A percentile compares a stretch with the other conserved stretches of the same genome.
These are phyloP conservation scores for Stegodyphus mimosarum DNA, from an alignment of 1,140 invertebrate species.

Conservation along the genomic window DNA sequence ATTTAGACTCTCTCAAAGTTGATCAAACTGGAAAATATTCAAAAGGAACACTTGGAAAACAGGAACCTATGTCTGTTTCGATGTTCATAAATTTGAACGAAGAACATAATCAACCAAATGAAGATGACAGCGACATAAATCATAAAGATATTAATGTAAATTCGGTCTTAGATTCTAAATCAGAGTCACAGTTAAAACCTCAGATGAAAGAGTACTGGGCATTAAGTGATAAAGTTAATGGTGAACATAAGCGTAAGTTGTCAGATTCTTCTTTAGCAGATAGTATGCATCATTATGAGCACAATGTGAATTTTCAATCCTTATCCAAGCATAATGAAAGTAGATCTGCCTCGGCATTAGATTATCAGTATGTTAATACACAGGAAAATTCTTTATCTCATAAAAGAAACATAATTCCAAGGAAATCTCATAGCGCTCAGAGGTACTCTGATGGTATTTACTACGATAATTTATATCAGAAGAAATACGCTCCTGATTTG, in stretches of 20 bases:
- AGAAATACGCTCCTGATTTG: not conserved
- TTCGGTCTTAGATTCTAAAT: not conserved
- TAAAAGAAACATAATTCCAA: not conserved
- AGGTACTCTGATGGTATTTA: constrained; percentile 50
- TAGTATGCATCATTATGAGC: not conserved
- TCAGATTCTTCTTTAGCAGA: constrained; percentile 39
- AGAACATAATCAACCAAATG: not conserved
- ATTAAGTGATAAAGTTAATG: not conserved
- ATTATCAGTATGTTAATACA: not conserved
- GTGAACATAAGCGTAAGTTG: constrained; percentile 24
- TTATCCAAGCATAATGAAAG: constrained; percentile 14
- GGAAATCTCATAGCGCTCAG: constrained; percentile 49
- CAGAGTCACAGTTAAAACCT: not conserved
- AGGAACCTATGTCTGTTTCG: constrained; percentile 35
- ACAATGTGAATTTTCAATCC: constrained; percentile 14
- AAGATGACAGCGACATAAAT: not conserved
- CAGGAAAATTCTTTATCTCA: not conserved
- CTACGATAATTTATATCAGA: constrained; percentile 32
- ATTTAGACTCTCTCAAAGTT: constrained; percentile 52
- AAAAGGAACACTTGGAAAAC: not conserved
- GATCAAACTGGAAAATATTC: not conserved
- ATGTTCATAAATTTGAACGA: constrained; percentile 60
- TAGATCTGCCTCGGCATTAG: constrained; percentile 23
- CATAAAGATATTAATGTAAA: not conserved
- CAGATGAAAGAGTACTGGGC: too few relatives aligned